These are phyloP conservation scores for Drosophila mayri DNA, from an alignment of 1,140 invertebrate species.

Conservation along the genomic window DNA sequence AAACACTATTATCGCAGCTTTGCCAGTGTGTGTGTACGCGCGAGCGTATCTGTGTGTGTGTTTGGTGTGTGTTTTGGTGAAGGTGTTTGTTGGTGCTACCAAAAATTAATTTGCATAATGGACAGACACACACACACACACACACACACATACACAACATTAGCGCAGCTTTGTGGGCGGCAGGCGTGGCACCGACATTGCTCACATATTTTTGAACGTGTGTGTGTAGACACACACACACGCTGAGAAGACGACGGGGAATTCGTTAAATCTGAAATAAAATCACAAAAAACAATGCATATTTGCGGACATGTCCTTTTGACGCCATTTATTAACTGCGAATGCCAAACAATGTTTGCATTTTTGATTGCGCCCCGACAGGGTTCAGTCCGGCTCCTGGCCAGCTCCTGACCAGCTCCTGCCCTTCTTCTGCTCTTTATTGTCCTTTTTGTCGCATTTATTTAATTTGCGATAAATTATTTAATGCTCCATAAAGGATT, in stretches of 20 bases:
- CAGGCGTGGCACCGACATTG: constrained; percentile 24
- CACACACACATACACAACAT: constrained; percentile 22
- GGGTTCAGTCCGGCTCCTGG: neutral
- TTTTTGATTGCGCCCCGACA: constrained; percentile 48
- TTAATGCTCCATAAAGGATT: constrained; percentile 19
- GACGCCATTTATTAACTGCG: constrained; percentile 60
- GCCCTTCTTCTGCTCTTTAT: neutral
- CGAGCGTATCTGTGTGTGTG: neutral
- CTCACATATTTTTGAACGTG: constrained; percentile 44
- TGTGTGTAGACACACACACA: neutral
- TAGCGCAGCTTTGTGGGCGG: constrained; percentile 28
- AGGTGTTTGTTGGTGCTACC: constrained; percentile 67
- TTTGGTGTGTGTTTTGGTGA: constrained; percentile 14
- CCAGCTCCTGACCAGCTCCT: neutral
- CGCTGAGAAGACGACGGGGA: constrained; percentile 25
- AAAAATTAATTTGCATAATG: constrained; percentile 83
- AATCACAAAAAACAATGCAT: constrained; percentile 46
- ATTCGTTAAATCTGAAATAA: constrained; percentile 57
- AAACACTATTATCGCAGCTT: constrained; percentile 68
- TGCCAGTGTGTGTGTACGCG: neutral
- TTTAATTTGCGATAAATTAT: constrained; percentile 41
- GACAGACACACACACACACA: constrained; percentile 30
- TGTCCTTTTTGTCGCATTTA: constrained; percentile 22
- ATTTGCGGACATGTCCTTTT: constrained; percentile 44
- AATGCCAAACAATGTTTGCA: constrained; percentile 57